phyloP scores from a whole-genome alignment of 2,888 invertebrate species.

The Incurvaria masculella region DNA sequence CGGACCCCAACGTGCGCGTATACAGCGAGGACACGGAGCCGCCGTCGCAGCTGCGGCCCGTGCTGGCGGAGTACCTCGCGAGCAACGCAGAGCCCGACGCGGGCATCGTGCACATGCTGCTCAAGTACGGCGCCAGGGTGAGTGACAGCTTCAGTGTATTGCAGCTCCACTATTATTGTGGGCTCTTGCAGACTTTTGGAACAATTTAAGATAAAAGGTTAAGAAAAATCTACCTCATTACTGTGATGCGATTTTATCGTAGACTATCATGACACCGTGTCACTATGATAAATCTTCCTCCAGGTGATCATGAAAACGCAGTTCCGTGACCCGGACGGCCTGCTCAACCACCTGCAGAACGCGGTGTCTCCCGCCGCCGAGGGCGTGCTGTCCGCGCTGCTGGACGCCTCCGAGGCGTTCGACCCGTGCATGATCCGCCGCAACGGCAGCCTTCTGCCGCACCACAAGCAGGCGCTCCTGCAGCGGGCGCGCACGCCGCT shows the following conservation, averaged over 20 bases:
- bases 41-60: conserved; percentile 63
- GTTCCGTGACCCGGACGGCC: conserved; percentile 79
- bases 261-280: too few species aligned
- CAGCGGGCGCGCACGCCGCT: conserved; percentile 65
- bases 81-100: conserved; percentile 67
- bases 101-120: conserved; percentile 64
- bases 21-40: conserved; percentile 72
- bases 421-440: conserved; percentile 77
- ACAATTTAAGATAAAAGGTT: too few species aligned
- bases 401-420: conserved; percentile 74
- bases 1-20: conserved; percentile 73
- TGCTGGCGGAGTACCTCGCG: conserved; percentile 79
- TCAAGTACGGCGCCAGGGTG: conserved; percentile 75
- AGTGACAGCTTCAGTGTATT: conserved; percentile 16
- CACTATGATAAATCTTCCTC: too few species aligned
- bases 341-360: conserved; percentile 75
- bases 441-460: conserved; percentile 61
- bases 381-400: conserved; percentile 61
- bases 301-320: conserved; percentile 80
- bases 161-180: too few species aligned
- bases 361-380: conserved; percentile 44
- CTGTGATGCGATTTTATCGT: too few species aligned
- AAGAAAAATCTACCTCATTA: too few species aligned
- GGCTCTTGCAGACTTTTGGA: too few species aligned
- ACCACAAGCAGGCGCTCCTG: conserved; percentile 64